Base-by-base conservation (phyloP, 2,888 invertebrate species). In the Melangyna quadrimaculata region DNA sequence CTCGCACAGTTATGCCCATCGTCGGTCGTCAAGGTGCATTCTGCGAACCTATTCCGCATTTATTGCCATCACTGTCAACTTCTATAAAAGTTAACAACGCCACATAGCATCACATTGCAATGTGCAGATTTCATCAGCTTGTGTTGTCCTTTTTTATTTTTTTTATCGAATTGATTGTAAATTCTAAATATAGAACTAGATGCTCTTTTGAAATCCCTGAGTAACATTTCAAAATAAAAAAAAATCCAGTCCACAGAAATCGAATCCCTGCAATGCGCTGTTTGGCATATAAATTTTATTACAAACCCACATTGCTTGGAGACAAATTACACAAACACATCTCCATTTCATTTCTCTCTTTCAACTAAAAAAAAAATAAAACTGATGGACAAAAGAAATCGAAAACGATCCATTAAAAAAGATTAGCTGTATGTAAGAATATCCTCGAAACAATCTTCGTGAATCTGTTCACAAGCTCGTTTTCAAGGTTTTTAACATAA, bases 401-500 rank as follows among this genome's bases (percentile, higher is more conserved):
- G 86, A 80, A 83, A 83, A 73, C 75, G 35, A 72, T 71, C 63
- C 37, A 17, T n/a, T 35, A 35, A 57, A 45, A 0, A 48, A 57
- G 55, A 65, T 65, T 32, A 51, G 2, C 43, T 59, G 14, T 4
- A n/a, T 35, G 8, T n/a, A 22, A 1, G 14, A n/a, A 22, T 24
- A 29, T 32, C 45, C 22, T 65, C 24, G 29, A 29, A 65, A 48
- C 24, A 12, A 51, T 51, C 59, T 35, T 12, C n/a, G n/a, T 55
- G 29, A 69, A 57, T 61, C 24, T 51, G 43, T 24, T 24, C 48
- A 24, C 67, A 71, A 35, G 75, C 67, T 72, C 48, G 77, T 77
- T 84, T 79, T 86, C 86, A 81, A 81, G 81, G 73, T 70, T 78
- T 22, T 70, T 81, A 86, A 86, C 45, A 81, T 86, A 86, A 86